Conservation (phyloP, 92 coral and sea anemone species). For the Desmophyllum pertusum region DNA sequence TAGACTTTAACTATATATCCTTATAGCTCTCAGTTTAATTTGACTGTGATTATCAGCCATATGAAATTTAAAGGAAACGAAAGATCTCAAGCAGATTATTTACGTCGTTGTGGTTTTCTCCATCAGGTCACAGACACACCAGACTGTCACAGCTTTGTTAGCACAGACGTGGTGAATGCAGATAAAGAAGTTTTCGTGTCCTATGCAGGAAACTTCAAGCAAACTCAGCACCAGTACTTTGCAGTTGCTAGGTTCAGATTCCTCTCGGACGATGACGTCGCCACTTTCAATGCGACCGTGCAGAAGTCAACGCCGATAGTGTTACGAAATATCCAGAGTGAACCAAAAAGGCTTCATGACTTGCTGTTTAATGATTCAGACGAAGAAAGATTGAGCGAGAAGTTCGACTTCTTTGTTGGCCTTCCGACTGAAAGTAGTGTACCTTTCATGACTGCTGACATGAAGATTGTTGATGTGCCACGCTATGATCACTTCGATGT, state of each 20-base stretch:
- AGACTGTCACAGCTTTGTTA: slow-evolving; percentile 51
- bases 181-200: slow-evolving; percentile 41
- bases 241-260: slow-evolving; percentile 48
- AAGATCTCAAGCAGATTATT: no score
- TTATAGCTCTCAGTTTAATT: no score
- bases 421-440: not conserved
- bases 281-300: slow-evolving; percentile 8
- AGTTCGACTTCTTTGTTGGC: slow-evolving; percentile 38
- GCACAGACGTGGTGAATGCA: slow-evolving; percentile 44
- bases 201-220: slow-evolving; percentile 52
- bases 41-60: no score
- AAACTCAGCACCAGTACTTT: slow-evolving; percentile 53
- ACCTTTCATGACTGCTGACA: slow-evolving; percentile 54
- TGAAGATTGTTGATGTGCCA: slow-evolving; percentile 58
- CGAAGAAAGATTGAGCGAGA: not conserved
- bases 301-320: slow-evolving; percentile 25
- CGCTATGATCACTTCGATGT: slow-evolving; percentile 67
- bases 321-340: slow-evolving; percentile 12
- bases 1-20: no score
- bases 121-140: slow-evolving; percentile 43
- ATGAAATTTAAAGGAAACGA: no score
- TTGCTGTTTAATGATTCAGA: slow-evolving; percentile 50
- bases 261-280: slow-evolving; percentile 31
- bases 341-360: slow-evolving; percentile 52
- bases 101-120: no score